Evolutionary conservation across 2,113 vertebrate species (phyloP), one percentile per base, ranked within the genome.

Genomic region (Sarotherodon lohbergeri): DNA sequence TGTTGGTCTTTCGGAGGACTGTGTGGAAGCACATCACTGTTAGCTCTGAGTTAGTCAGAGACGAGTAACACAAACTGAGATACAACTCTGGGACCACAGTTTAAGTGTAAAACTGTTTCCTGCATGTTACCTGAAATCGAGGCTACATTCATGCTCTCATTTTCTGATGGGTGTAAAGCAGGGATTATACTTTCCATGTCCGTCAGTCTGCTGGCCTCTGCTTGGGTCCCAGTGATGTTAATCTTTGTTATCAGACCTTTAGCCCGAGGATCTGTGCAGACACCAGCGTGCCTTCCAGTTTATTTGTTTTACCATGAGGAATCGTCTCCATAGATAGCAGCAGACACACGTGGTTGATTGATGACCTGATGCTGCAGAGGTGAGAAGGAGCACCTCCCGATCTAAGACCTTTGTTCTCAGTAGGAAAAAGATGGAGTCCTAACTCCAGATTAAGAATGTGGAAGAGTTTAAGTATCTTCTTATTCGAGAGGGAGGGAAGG

Each of bases 131-230:
- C 57, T 61, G 27, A 61, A 5, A 4, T 17, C 27, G 32, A 17
- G 57, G 57, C 14, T 5, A 29, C 56, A 0, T 2, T 59, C 56
- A 59, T 0, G 4, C 56, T 57, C 56, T 59, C 56, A 16, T 1
- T 8, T 0, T 59, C 56, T 61, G 57, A 61, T 0, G 27, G 27
- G 14, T 59, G 57, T 59, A 59, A 59, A 32, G 0, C 57, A 59
- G 57, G 8, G 32, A 61, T 61, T 17, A 4, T 61, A 17, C 27
- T 32, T 32, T 32, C 5, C 57, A 17, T 61, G 57, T 32, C 57
- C 0, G 1, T 61, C 14, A 61, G 57, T 61, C 27, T 2, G 1
- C 27, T 61, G 14, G 57, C 27, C 57, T 32, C 57, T 17, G 27
- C 14, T 32, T 16, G 8, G 14, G 4, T 29, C 56, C 0, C 27